phyloP scores from a whole-genome alignment of 2,888 invertebrate genomes.

The Chrysodeixis includens region DNA sequence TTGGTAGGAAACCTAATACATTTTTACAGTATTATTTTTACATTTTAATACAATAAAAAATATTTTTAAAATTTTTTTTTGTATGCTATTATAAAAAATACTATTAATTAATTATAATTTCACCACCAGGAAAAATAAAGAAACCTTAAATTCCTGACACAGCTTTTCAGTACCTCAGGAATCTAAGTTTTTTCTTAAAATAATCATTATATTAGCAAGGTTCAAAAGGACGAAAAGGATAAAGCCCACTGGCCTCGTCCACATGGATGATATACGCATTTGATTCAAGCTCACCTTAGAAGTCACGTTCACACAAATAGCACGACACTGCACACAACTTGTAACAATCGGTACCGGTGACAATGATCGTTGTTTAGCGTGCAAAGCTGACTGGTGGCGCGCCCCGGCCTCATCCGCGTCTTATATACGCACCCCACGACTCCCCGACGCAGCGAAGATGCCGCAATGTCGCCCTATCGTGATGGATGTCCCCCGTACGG shows the following conservation, averaged over 20 bases:
- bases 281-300: constrained; percentile 73
- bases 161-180: too few species aligned
- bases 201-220: too few species aligned
- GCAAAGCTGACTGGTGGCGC: constrained; percentile 79
- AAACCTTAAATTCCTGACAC: too few species aligned
- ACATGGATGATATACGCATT: background rate
- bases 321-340: constrained; percentile 76
- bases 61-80: too few species aligned
- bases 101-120: too few species aligned
- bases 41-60: too few species aligned
- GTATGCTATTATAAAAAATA: too few species aligned
- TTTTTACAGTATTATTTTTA: too few species aligned
- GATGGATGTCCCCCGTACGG: constrained; percentile 68
- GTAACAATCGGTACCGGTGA: constrained; percentile 67
- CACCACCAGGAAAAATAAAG: too few species aligned
- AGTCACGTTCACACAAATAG: constrained; percentile 69
- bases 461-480: constrained; percentile 80
- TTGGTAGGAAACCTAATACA: too few species aligned
- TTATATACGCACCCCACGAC: constrained; percentile 82
- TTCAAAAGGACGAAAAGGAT: background rate
- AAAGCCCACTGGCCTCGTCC: background rate
- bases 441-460: constrained; percentile 72
- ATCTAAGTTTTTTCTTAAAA: too few species aligned
- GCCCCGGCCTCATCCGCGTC: constrained; percentile 73
- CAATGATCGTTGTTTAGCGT: constrained; percentile 73